These are phyloP conservation scores for Ylistrum balloti DNA, from an alignment of 1,140 invertebrate species.

Conservation along the genomic window DNA sequence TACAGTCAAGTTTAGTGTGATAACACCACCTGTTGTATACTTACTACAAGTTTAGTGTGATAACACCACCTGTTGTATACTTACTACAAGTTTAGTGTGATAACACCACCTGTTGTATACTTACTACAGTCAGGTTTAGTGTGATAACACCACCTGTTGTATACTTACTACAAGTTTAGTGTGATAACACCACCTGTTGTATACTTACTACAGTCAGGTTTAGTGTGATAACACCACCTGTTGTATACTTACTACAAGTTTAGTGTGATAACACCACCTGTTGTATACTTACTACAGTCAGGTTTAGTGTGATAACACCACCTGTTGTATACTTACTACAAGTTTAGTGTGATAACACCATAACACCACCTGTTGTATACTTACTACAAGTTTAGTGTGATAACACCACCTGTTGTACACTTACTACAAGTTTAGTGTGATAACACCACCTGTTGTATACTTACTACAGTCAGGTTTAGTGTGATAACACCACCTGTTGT, in stretches of 20 bases:
- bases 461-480: no score
- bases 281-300: neutral
- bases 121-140: neutral
- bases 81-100: neutral
- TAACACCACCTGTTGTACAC: neutral
- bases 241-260: neutral
- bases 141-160: neutral
- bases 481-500: neutral
- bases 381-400: no score
- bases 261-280: neutral
- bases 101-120: neutral
- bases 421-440: neutral
- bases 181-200: neutral
- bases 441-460: no score
- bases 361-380: no score
- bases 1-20: neutral
- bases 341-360: neutral
- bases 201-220: neutral
- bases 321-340: neutral
- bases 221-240: neutral
- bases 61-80: neutral
- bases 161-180: neutral
- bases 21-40: neutral
- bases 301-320: neutral
- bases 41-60: neutral